Evolutionary conservation across 2,888 invertebrate species (phyloP), one percentile per base, ranked within the genome.

Genomic region (Colostygia pectinataria): DNA sequence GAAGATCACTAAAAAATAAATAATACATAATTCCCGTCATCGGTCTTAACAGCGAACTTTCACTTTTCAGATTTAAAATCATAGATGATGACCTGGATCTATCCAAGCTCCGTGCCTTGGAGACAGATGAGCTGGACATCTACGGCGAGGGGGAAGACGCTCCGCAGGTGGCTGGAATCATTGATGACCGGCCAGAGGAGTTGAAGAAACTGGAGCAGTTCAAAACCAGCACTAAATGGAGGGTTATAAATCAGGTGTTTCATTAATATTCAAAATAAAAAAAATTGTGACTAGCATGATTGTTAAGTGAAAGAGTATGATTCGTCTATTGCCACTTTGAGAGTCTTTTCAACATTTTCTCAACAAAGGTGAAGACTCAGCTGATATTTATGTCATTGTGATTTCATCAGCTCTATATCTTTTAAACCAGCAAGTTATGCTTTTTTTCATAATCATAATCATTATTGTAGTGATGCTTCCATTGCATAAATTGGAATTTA

Each of bases 161-260:
- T 0, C 98, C 98, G 0, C 95, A 95, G 77, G 94, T 98, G 55
- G 98, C 95, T 0, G 97, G 95, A 0, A 92, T 98, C 40, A 92
- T 97, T 37, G 98, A 98, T 74, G 97, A 98, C 34, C 78, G 95
- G 61, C 95, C 95, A 0, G 90, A 93, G 42, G 93, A 95, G 57
- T 64, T 95, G 6, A 80, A 66, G 43, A 86, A 83, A 44, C 54
- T 82, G 12, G 90, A 90, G 41, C 79, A 81, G 52, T 86, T 85
- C 39, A 74, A 80, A 43, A 80, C 75, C 10, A 83, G 74, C 37
- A 80, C 88, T 0, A 90, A 89, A 62, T 91, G 91, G 91, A 82
- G 78, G 55, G 84, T 90, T 37, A 70, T 91, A 8, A 88, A 74
- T 64, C 80, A 89, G 79, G 90, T 87, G n/a, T 15, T 27, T 9